A percentile compares a stretch with the other conserved stretches of the same genome.
phyloP scores from a whole-genome alignment of 2,113 vertebrate species.

The Dromiciops gliroides region DNA sequence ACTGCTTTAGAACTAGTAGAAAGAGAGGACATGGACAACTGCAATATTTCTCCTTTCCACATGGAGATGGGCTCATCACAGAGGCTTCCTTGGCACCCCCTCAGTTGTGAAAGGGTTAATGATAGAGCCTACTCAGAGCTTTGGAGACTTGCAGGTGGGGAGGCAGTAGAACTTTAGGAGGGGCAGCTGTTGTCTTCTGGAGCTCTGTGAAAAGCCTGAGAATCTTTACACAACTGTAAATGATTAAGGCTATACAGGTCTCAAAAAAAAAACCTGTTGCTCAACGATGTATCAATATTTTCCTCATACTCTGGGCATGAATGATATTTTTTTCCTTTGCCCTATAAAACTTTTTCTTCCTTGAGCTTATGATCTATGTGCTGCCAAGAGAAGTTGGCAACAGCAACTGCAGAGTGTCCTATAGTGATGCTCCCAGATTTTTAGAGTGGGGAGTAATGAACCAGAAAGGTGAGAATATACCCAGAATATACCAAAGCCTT shows the following conservation, averaged over 20 bases:
- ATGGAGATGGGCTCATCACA: neutral
- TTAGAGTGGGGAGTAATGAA: neutral
- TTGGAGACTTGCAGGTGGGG: neutral
- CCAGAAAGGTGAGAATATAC: neutral
- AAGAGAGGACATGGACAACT: neutral
- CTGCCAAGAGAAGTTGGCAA: neutral
- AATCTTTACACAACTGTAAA: neutral
- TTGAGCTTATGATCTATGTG: neutral
- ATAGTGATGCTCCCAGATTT: neutral
- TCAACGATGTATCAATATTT: neutral
- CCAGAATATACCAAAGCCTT: neutral
- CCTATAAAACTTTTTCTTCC: neutral
- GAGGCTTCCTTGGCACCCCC: neutral
- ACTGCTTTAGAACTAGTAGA: neutral
- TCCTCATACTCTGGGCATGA: neutral
- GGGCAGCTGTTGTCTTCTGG: neutral
- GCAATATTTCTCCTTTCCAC: neutral
- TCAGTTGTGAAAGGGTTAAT: neutral
- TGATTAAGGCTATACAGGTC: neutral
- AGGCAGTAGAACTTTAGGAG: neutral
- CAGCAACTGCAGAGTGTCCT: too few relatives aligned
- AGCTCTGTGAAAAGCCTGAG: too few relatives aligned
- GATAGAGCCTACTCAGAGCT: neutral
- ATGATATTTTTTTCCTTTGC: neutral
- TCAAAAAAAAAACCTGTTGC: neutral